phyloP scores from a whole-genome alignment of 1,140 invertebrate species.

The Drosophila setifemur region DNA sequence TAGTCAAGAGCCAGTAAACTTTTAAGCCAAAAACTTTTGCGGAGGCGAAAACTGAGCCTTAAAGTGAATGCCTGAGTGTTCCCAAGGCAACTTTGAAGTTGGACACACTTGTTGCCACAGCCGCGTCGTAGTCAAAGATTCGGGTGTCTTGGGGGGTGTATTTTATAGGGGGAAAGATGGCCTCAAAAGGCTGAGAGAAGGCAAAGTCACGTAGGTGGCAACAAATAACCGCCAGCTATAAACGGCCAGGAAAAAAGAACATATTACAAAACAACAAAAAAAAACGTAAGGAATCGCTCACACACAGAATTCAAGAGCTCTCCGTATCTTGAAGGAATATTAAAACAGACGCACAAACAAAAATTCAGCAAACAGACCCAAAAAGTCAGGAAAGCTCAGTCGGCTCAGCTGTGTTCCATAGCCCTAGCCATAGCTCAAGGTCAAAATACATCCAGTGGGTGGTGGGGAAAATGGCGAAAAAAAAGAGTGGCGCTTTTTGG shows the following conservation, averaged over 20 bases:
- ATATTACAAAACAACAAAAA: too few species aligned
- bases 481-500: conserved; percentile 13
- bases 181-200: neutral
- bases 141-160: neutral
- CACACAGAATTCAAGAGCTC: conserved; percentile 7
- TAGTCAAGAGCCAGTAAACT: conserved; percentile 7
- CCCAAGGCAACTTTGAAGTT: conserved; percentile 42
- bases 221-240: conserved; percentile 64
- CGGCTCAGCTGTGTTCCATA: conserved; percentile 31
- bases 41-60: conserved; percentile 9
- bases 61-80: conserved; percentile 10
- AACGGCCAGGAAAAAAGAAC: conserved; percentile 21
- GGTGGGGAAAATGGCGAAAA: conserved; percentile 4
- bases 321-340: conserved; percentile 65
- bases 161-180: neutral
- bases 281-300: conserved; percentile 36
- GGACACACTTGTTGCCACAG: conserved; percentile 48
- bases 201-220: conserved; percentile 67
- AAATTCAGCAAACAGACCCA: neutral
- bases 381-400: conserved; percentile 6
- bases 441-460: conserved; percentile 30
- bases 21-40: conserved; percentile 37
- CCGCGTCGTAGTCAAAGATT: conserved; percentile 1
- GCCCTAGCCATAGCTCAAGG: conserved; percentile 61
- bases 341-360: conserved; percentile 52